Conservation (phyloP, 2,797 vertebrate genomes). For the Schizopygopsis pylzovi region DNA sequence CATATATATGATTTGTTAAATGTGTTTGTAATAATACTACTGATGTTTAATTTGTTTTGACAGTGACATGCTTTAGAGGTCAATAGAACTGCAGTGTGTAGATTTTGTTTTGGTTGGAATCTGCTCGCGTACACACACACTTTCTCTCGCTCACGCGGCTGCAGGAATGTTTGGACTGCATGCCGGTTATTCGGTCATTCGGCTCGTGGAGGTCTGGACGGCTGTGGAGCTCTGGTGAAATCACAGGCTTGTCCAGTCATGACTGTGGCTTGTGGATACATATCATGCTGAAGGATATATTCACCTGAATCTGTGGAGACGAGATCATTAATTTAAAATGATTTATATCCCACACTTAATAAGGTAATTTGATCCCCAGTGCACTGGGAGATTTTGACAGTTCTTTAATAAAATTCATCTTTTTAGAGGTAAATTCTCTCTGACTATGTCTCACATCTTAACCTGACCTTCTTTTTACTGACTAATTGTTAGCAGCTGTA, state of each 20-base stretch:
- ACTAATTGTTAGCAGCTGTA: conserved; percentile 41
- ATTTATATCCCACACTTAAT: background rate
- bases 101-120: conserved; percentile 9
- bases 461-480: conserved; percentile 4
- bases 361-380: background rate
- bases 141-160: background rate
- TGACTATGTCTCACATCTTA: background rate
- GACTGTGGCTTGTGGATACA: conserved; percentile 23
- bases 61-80: conserved; percentile 10
- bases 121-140: background rate
- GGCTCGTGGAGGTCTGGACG: background rate
- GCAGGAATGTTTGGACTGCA: conserved; percentile 27
- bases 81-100: background rate
- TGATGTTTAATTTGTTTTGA: conserved; percentile 14
- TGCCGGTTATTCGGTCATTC: conserved; percentile 17
- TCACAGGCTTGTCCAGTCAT: conserved; percentile 14
- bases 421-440: background rate
- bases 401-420: background rate
- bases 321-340: background rate
- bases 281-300: conserved; percentile 17
- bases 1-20: background rate
- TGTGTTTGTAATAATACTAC: conserved; percentile 2
- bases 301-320: background rate
- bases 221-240: conserved; percentile 24
- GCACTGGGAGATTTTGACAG: background rate